phyloP scores from a whole-genome alignment of 2,113 vertebrate species.

The Sebastes fasciatus region DNA sequence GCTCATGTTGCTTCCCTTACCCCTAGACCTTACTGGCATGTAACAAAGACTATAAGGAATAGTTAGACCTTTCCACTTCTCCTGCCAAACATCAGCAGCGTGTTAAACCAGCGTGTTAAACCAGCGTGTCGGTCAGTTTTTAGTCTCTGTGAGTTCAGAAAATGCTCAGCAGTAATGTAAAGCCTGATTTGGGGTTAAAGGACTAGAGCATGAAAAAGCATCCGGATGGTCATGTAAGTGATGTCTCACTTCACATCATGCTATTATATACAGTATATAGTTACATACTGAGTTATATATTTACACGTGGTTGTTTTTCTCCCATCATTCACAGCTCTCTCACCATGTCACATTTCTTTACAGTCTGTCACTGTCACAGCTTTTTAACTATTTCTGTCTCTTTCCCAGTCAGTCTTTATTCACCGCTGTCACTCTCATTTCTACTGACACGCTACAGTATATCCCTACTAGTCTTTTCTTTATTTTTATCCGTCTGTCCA shows the following conservation, averaged over 20 bases:
- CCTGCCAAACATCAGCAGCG: not conserved
- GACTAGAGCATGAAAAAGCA: not conserved
- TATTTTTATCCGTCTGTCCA: slow-evolving; percentile 37
- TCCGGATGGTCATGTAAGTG: not conserved
- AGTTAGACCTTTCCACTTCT: not conserved
- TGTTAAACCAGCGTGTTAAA: not conserved
- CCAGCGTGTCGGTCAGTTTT: too few relatives aligned
- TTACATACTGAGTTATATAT: not conserved
- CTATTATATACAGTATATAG: too few relatives aligned
- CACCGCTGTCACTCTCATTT: slow-evolving; percentile 22
- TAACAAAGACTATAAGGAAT: too few relatives aligned
- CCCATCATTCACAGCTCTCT: slow-evolving; percentile 17
- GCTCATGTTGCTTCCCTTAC: too few relatives aligned
- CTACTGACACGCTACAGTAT: slow-evolving; percentile 39
- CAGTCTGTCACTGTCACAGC: slow-evolving; percentile 38
- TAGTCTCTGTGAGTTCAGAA: too few relatives aligned
- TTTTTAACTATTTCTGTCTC: slow-evolving; percentile 47
- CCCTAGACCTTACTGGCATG: too few relatives aligned
- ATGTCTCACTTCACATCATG: too few relatives aligned
- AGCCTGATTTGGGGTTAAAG: not conserved
- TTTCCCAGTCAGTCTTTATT: slow-evolving; percentile 17
- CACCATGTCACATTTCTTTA: slow-evolving; percentile 11
- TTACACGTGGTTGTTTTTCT: not conserved
- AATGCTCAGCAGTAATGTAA: too few relatives aligned
- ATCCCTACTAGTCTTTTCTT: slow-evolving; percentile 16